Conservation (phyloP, 2,888 invertebrate genomes). For the Drosophila algonquin region DNA sequence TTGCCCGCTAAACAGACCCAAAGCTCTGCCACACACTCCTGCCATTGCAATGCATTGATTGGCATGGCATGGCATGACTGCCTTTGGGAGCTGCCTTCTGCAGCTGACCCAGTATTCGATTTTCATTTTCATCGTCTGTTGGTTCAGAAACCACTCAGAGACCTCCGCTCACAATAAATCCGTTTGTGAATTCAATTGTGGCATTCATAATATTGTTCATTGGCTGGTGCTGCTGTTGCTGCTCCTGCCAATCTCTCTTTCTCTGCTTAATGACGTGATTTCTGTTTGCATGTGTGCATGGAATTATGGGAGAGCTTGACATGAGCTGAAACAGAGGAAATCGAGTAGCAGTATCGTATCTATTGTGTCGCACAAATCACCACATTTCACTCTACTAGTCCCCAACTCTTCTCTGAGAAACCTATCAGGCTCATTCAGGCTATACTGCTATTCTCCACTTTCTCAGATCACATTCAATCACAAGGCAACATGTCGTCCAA, state of each 20-base stretch:
- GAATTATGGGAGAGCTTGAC: slow-evolving; percentile 3
- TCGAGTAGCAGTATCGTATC: background rate
- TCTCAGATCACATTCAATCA: background rate
- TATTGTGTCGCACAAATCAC: background rate
- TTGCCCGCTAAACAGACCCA: slow-evolving; percentile 31
- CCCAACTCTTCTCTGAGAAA: slow-evolving; percentile 3
- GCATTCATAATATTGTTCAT: slow-evolving; percentile 28
- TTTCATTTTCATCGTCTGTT: slow-evolving; percentile 55
- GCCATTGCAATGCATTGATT: background rate
- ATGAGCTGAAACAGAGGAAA: background rate
- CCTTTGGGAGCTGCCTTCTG: slow-evolving; percentile 9
- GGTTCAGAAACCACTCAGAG: slow-evolving; percentile 45
- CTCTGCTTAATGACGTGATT: slow-evolving; percentile 32
- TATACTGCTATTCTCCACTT: too few species aligned
- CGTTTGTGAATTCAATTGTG: slow-evolving; percentile 40
- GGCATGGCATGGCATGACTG: background rate
- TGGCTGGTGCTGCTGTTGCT: background rate
- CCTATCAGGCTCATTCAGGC: background rate
- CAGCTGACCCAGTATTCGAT: slow-evolving; percentile 59
- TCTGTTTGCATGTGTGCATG: slow-evolving; percentile 19
- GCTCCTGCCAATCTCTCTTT: slow-evolving; percentile 4
- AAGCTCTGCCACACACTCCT: background rate
- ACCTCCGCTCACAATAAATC: slow-evolving; percentile 22
- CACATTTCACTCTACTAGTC: background rate
- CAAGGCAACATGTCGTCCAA: slow-evolving; percentile 49